Evolutionary conservation across 2,888 invertebrate species (phyloP).

Genomic region (Pyrochroa serraticornis): DNA sequence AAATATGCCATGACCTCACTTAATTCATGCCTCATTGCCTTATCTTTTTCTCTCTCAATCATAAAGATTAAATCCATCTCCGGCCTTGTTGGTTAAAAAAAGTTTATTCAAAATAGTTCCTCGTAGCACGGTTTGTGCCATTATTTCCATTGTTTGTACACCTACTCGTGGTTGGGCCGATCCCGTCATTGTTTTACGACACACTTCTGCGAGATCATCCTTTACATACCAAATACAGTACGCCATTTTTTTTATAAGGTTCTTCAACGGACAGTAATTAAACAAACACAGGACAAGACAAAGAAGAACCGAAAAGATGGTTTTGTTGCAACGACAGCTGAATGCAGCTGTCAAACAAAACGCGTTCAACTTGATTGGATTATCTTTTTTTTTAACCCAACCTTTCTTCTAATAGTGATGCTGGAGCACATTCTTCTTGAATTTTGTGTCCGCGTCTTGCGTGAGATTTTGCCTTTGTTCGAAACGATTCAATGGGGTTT

Average conservation of each 20-base stretch:
- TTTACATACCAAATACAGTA: conserved; percentile 7
- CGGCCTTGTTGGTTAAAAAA: no score
- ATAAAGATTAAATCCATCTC: no score
- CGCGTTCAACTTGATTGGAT: conserved; percentile 21
- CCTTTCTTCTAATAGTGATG: not conserved
- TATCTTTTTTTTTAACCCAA: conserved; percentile 13
- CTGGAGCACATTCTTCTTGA: not conserved
- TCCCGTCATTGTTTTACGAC: conserved; percentile 16
- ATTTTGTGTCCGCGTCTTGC: conserved; percentile 4
- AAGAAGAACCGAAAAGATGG: conserved; percentile 1
- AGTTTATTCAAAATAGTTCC: conserved; percentile 16
- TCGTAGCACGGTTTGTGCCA: not conserved
- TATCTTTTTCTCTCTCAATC: no score
- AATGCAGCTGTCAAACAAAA: conserved; percentile 22
- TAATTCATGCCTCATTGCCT: no score
- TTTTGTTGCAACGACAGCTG: conserved; percentile 10
- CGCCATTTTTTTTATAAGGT: not conserved
- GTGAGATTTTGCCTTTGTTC: conserved; percentile 17
- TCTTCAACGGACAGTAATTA: conserved; percentile 1
- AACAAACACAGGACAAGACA: not conserved
- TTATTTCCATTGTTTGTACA: conserved; percentile 8
- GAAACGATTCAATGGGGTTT: not conserved
- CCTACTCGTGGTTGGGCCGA: conserved; percentile 17
- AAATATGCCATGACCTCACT: no score
- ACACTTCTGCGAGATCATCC: conserved; percentile 14